These are phyloP conservation scores for Ancistrus triradiatus DNA, from an alignment of 2,113 vertebrate species.

Conservation along the genomic window DNA sequence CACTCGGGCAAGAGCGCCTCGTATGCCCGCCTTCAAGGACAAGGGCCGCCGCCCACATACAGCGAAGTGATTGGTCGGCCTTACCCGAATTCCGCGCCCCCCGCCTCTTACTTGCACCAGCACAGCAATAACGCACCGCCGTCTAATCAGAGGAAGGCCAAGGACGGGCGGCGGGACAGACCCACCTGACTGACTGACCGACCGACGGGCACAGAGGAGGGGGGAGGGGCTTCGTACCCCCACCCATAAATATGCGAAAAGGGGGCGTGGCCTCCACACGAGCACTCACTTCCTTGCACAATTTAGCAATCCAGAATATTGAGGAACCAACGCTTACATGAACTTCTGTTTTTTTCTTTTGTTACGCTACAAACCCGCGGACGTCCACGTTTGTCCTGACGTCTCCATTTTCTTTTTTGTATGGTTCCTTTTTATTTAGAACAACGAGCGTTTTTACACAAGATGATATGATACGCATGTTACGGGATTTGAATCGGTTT, in stretches of 20 bases:
- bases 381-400: constrained; percentile 39
- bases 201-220: constrained; percentile 26
- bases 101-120: constrained; percentile 82
- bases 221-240: constrained; percentile 28
- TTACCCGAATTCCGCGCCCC: constrained; percentile 78
- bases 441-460: constrained; percentile 50
- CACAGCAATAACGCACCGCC: constrained; percentile 75
- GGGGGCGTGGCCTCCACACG: constrained; percentile 26
- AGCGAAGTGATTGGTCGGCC: constrained; percentile 91
- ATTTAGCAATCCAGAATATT: constrained; percentile 44
- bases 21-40: constrained; percentile 88
- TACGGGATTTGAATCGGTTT: constrained; percentile 46
- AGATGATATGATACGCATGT: constrained; percentile 34
- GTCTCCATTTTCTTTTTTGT: constrained; percentile 36
- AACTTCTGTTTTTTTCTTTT: constrained; percentile 60
- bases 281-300: constrained; percentile 43
- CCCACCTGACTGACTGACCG: constrained; percentile 68
- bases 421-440: constrained; percentile 38
- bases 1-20: constrained; percentile 92
- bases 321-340: constrained; percentile 71
- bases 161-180: constrained; percentile 78
- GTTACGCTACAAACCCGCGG: constrained; percentile 33
- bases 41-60: constrained; percentile 91
- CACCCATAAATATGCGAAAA: constrained; percentile 14
- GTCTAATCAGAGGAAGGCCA: constrained; percentile 71